Base-by-base conservation (phyloP, 2,797 vertebrate species). In the Poeciliopsis gracilis region DNA sequence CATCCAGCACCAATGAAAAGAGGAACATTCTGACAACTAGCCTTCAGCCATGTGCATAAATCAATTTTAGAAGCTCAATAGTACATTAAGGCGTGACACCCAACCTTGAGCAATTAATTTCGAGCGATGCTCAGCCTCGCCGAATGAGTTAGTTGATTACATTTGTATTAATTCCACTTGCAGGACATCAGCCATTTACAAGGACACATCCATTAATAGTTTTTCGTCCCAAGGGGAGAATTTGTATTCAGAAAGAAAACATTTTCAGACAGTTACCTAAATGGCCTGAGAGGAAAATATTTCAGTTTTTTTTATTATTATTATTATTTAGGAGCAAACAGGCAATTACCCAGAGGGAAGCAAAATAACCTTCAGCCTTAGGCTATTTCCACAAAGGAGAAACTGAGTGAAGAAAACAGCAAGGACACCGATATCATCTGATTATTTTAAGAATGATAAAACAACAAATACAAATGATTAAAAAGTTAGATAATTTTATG, bases 21-120 rank as follows among this genome's bases (percentile, higher is more conserved):
- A 91, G 81, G 81, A 78, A 79, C 82, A 81, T 66, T 81, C 77
- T 75, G 72, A 89, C 77, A 81, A 76, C 76, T 73, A 76, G 49
- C 84, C 79, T 13, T 67, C 76, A 83, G 83, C 75, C 43, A 85
- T 76, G 80, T 73, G 51, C 67, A 89, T 73, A 73, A 88, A 93
- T 93, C 88, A 88, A 92, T 91, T 90, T 76, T 51, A 86, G 79
- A 88, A 77, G 63, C 81, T 84, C 83, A 86, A 90, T 90, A 87
- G 91, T 81, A 90, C 82, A 79, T 73, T 71, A 57, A 84, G 63
- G 73, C 87, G 75, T 55, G 77, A 82, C 84, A 90, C 80, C 86
- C 77, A 88, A 89, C 84, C 86, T 86, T 83, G 74, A 86, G 87
- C 83, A 87, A 90, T 92, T 90, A 43, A 86, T 88, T 85, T 87